These are phyloP conservation scores for Albula goreensis DNA, from an alignment of 2,113 vertebrate species.

Conservation along the genomic window DNA sequence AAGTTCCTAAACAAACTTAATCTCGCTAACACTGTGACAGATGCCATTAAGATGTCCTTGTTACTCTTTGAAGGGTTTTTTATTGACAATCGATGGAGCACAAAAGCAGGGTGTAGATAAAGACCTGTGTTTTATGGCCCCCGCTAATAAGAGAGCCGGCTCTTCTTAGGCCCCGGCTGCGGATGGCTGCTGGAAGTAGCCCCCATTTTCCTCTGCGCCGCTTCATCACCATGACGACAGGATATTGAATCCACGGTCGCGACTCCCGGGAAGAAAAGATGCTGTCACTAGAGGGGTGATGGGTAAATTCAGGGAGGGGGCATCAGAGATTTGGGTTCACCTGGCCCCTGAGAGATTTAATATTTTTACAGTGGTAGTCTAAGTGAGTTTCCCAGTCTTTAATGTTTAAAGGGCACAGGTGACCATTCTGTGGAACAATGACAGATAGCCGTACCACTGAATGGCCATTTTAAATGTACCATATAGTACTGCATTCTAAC, in stretches of 20 bases:
- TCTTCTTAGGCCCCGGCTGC: slow-evolving; percentile 75
- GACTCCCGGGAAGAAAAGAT: slow-evolving; percentile 90
- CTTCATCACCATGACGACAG: slow-evolving; percentile 95
- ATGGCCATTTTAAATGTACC: background rate
- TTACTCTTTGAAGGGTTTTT: slow-evolving; percentile 84
- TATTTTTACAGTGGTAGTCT: background rate
- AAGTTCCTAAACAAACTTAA: slow-evolving; percentile 90
- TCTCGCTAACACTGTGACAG: slow-evolving; percentile 86
- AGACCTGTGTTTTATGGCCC: slow-evolving; percentile 82
- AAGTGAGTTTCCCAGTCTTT: background rate
- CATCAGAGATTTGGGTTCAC: slow-evolving; percentile 87
- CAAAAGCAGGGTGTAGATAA: slow-evolving; percentile 82
- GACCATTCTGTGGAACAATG: background rate
- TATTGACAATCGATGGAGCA: slow-evolving; percentile 85
- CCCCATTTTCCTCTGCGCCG: slow-evolving; percentile 86
- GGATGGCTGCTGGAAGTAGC: slow-evolving; percentile 88
- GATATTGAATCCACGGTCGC: slow-evolving; percentile 98
- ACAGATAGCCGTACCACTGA: background rate
- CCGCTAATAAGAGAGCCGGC: slow-evolving; percentile 77
- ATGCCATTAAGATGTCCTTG: slow-evolving; percentile 84
- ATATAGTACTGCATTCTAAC: background rate
- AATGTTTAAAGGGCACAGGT: background rate
- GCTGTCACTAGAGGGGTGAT: slow-evolving; percentile 89
- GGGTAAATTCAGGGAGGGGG: slow-evolving; percentile 84
- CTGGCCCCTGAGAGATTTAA: slow-evolving; percentile 53